Evolutionary conservation across 2,888 invertebrate genomes (phyloP).

Genomic region (Oscheius sp.): DNA sequence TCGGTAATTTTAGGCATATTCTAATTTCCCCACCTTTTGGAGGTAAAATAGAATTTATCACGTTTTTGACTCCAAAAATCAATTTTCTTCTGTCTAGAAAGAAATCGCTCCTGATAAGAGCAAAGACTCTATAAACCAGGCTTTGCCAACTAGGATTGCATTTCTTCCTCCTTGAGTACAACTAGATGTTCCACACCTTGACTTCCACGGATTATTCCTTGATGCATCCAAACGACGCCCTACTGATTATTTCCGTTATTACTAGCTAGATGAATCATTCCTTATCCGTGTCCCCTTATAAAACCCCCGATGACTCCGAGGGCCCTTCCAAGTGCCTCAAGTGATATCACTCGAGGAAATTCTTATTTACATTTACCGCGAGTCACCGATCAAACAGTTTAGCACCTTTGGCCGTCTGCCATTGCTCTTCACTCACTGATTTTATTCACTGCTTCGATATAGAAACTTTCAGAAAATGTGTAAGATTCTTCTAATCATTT

Average conservation of each 20-base stretch:
- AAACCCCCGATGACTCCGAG: conserved; percentile 12
- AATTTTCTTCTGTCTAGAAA: conserved; percentile 5
- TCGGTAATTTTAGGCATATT: no score
- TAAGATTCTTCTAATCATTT: conserved; percentile 29
- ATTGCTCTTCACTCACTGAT: neutral
- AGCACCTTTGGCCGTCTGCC: conserved; percentile 13
- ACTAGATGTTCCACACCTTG: no score
- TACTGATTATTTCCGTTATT: neutral
- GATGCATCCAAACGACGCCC: neutral
- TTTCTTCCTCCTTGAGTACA: no score
- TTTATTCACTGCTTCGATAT: neutral
- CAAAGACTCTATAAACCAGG: neutral
- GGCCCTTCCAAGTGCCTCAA: neutral
- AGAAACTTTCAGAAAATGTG: conserved; percentile 3
- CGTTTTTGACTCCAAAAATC: neutral
- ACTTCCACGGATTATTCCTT: neutral
- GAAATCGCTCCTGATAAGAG: conserved; percentile 13
- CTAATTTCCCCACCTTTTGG: no score
- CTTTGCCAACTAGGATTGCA: neutral
- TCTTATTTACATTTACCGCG: conserved; percentile 9
- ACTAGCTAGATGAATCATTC: conserved; percentile 9
- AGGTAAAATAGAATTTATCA: neutral
- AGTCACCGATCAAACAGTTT: conserved; percentile 23
- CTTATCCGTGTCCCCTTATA: conserved; percentile 11
- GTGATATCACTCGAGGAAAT: conserved; percentile 26